Conservation (phyloP, 2,113 vertebrate species). For the Prietella phreatophila region DNA sequence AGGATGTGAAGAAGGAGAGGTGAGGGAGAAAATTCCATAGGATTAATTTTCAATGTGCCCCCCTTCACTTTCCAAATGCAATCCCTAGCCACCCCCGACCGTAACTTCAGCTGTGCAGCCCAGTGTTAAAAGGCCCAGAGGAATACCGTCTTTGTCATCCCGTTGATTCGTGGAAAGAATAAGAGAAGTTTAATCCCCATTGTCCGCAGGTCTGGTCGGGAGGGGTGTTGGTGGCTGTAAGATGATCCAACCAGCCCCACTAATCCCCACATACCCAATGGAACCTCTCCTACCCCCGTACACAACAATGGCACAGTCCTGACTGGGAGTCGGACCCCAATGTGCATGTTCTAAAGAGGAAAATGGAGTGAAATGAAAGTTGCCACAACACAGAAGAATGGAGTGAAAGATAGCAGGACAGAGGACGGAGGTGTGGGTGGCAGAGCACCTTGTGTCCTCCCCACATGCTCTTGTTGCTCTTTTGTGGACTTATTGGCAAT, state of each 20-base stretch:
- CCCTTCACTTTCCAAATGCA: slow-evolving; percentile 60
- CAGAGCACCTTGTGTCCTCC: slow-evolving; percentile 54
- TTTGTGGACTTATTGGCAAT: slow-evolving; percentile 75
- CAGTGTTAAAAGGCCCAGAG: slow-evolving; percentile 80
- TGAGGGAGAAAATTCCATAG: slow-evolving; percentile 76
- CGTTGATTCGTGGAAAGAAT: slow-evolving; percentile 77
- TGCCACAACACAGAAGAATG: slow-evolving; percentile 76
- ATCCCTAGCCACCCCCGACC: slow-evolving; percentile 58
- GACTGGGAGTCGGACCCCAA: slow-evolving; percentile 74
- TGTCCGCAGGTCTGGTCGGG: slow-evolving; percentile 71
- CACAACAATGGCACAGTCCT: slow-evolving; percentile 73
- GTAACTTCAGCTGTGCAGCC: slow-evolving; percentile 78
- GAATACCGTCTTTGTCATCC: slow-evolving; percentile 83
- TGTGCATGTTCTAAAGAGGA: slow-evolving; percentile 77
- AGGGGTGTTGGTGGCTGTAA: slow-evolving; percentile 77
- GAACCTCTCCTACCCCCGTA: slow-evolving; percentile 59
- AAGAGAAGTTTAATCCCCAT: slow-evolving; percentile 84
- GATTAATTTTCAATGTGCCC: slow-evolving; percentile 76
- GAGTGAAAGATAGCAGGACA: slow-evolving; percentile 76
- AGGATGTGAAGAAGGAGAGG: slow-evolving; percentile 58
- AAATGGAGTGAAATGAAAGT: slow-evolving; percentile 80
- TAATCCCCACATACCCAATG: slow-evolving; percentile 76
- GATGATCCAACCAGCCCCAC: slow-evolving; percentile 80
- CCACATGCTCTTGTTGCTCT: slow-evolving; percentile 70
- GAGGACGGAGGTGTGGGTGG: slow-evolving; percentile 70